Evolutionary conservation across 2,113 vertebrate genomes (phyloP).

Genomic region (Engystomops pustulosus): DNA sequence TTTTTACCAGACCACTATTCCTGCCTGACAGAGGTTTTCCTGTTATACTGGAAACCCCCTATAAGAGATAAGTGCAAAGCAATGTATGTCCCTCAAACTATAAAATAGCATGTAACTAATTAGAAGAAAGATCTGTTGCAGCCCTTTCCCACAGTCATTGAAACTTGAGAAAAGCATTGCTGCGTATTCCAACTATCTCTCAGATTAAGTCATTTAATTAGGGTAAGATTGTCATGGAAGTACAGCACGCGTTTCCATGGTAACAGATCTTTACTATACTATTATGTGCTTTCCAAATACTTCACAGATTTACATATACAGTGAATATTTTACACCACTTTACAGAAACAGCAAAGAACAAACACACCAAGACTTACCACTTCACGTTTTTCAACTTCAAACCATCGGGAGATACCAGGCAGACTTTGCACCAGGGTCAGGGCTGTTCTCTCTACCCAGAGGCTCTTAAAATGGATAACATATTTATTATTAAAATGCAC

Average conservation of each 20-base stretch:
- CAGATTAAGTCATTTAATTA: background rate
- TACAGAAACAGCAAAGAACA: background rate
- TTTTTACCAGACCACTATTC: no score
- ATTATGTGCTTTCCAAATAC: background rate
- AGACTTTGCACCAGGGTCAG: conserved; percentile 96
- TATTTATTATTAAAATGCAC: background rate
- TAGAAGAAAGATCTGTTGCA: no score
- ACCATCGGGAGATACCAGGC: conserved; percentile 99
- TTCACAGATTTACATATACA: background rate
- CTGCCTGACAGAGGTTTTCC: no score
- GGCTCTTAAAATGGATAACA: conserved; percentile 78
- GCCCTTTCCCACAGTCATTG: no score
- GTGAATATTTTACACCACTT: background rate
- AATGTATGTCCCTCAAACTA: no score
- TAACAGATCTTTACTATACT: background rate
- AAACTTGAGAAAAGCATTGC: no score
- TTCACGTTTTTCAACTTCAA: conserved; percentile 97
- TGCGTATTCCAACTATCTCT: no score
- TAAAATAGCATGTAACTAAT: no score
- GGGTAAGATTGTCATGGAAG: background rate
- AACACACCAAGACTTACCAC: conserved; percentile 83
- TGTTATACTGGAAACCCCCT: no score
- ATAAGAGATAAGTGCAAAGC: no score
- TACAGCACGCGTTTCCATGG: background rate
- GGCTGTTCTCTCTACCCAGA: conserved; percentile 97